Evolutionary conservation across 2,113 vertebrate genomes (phyloP), one percentile per base, ranked within the genome.

Genomic region (Oreochromis aureus): DNA sequence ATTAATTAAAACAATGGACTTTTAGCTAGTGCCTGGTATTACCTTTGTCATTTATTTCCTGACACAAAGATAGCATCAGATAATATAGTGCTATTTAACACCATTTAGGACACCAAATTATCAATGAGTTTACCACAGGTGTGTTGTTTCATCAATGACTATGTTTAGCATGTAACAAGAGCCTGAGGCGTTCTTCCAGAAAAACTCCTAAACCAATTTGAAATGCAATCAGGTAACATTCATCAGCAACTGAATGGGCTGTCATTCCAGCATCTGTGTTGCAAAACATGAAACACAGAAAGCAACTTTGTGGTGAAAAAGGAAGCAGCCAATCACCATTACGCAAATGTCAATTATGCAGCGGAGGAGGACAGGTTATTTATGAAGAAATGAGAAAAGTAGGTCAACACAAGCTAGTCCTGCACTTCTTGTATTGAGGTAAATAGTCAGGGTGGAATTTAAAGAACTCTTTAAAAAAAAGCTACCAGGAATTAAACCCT

Each of bases 301-400:
- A 78, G 46, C 10, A 15, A 19, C 46, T 51, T 78, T 78, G 46
- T 56, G 78, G 39, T 80, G 19, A 27, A 76, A 87, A 69, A 59
- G 30, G 22, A 63, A 81, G 55, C 80, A 83, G 87, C 18, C 63
- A 87, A 80, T 32, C 59, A 55, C 11, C 19, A 83, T 46, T 56
- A 76, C 10, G 1, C 56, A 71, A 73, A 61, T 86, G 59, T 83
- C 34, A 87, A 71, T 56, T 81, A 85, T 88, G 56, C 86, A 61
- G 61, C 24, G 12, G 80, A 22, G 27, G 66, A 80, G 27, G 44
- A 85, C 53, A 54, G 12, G 30, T 71, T 30, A 73, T 87, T 89
- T 88, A 53, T 44, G 39, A 86, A 19, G 56, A 63, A 41, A 61
- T 41, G 22, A 59, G 63, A 73, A 85, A 94, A 91, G 66, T 84